phyloP scores from a whole-genome alignment of 1,140 invertebrate genomes.

The Drosophila lacertosa region DNA sequence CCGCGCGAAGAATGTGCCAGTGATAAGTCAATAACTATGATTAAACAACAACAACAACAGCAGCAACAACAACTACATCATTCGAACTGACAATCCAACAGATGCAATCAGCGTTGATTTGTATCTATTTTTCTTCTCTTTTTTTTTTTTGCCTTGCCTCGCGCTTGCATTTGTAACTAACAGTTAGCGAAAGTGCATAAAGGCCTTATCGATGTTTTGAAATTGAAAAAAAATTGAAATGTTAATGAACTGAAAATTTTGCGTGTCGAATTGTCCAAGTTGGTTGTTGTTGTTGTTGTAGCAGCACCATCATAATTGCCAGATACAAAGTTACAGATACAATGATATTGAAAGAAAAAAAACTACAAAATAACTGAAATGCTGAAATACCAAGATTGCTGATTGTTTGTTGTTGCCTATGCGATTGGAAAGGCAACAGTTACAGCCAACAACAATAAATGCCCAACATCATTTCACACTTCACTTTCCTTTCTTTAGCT shows the following conservation, averaged over 20 bases:
- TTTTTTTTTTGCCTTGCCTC: constrained; percentile 20
- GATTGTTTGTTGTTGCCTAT: constrained; percentile 45
- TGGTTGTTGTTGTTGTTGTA: constrained; percentile 48
- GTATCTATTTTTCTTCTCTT: too few relatives aligned
- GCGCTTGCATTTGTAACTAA: constrained; percentile 33
- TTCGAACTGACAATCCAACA: constrained; percentile 15
- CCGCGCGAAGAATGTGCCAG: constrained; percentile 66
- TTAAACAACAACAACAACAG: constrained; percentile 47
- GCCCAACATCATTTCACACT: constrained; percentile 64
- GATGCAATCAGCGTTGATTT: constrained; percentile 32
- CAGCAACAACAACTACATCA: neutral
- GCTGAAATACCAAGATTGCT: constrained; percentile 55
- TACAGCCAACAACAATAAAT: constrained; percentile 43
- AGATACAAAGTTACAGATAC: constrained; percentile 38
- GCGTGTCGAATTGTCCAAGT: constrained; percentile 67
- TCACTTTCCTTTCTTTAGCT: constrained; percentile 63
- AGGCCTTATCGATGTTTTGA: constrained; percentile 67
- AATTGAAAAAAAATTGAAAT: constrained; percentile 50
- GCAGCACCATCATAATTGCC: constrained; percentile 54
- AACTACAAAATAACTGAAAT: constrained; percentile 22
- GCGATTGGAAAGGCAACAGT: constrained; percentile 63
- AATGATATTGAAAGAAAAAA: constrained; percentile 46
- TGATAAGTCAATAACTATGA: constrained; percentile 77
- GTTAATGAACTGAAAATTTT: constrained; percentile 80
- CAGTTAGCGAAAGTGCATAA: constrained; percentile 67